Conservation (phyloP, 1,140 invertebrate species). For the Samia ricini region DNA sequence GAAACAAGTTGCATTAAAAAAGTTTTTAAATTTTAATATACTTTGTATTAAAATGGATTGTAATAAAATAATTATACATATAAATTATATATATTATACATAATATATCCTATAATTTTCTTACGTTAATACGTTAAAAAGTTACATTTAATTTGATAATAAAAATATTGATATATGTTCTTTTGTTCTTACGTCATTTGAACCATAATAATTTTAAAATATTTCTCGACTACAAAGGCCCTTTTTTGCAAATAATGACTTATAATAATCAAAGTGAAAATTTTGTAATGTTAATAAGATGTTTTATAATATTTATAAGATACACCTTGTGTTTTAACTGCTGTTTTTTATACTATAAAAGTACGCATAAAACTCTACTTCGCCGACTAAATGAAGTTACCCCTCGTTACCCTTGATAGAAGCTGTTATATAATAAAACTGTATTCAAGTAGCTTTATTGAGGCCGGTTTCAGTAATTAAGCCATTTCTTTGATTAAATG, state of each 20-base stretch:
- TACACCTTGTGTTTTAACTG: neutral
- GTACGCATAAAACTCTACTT: neutral
- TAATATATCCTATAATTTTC: too few relatives aligned
- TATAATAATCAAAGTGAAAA: too few relatives aligned
- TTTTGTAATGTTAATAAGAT: neutral
- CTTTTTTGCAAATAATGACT: neutral
- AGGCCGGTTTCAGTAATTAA: constrained; percentile 13
- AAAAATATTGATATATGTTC: too few relatives aligned
- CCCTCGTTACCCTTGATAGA: constrained; percentile 24
- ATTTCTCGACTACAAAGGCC: neutral
- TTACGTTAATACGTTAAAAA: too few relatives aligned
- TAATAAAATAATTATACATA: too few relatives aligned
- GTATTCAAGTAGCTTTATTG: constrained; percentile 17
- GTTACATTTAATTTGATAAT: too few relatives aligned
- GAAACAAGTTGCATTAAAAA: too few relatives aligned
- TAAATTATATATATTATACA: too few relatives aligned
- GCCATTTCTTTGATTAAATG: constrained; percentile 6
- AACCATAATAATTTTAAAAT: neutral
- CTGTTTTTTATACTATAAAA: neutral
- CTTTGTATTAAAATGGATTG: too few relatives aligned
- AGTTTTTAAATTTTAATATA: too few relatives aligned
- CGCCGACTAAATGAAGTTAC: constrained; percentile 15
- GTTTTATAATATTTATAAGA: neutral
- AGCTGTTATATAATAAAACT: constrained; percentile 21
- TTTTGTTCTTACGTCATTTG: neutral